Base-by-base conservation (phyloP, 2,888 invertebrate species). In the Marasmarcha lunaedactyla region DNA sequence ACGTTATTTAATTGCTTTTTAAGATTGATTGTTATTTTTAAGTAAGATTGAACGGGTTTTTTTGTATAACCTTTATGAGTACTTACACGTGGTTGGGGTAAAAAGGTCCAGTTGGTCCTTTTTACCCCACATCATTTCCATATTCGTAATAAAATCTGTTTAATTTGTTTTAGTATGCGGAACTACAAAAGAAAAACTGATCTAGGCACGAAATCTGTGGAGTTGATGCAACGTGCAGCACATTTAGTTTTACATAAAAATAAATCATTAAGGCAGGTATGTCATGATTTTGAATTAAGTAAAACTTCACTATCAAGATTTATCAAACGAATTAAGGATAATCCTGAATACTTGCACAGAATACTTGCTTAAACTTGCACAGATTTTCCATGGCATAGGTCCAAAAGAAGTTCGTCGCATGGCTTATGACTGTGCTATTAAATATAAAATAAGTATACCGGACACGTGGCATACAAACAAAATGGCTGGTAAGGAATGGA, bases 311-410 rank as follows among this genome's bases (percentile, higher is more conserved):
- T 25, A 10, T 7, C 5, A 10, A 25, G 26, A 25, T 25, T 25
- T 10, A 25, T 25, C n/a, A n/a, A n/a, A n/a, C n/a, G n/a, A n/a
- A n/a, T n/a, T n/a, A n/a, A n/a, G n/a, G 15, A 9, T 26, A 9
- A 14, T 36, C 1, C 13, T 30, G 30, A 14, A 26, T 37, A 37
- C 11, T 14, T 35, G 38, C 25, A 27, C 34, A 27, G 40, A 42
- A 35, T 42, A 42, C 25, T 37, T 42, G 25, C 39, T 39, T 13
- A 48, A 40, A 39, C 46, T 43, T 52, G 42, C 41, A 37, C 36
- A 45, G 42, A 42, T 42, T 30, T 46, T 43, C 14, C 42, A 43
- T 15, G 42, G 40, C 6, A 39, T 30, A 30, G 30, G 30, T 11
- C 30, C 30, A 7, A 30, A 41, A 41, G 39, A 44, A 25, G 44